Base-by-base conservation (phyloP, 2,888 invertebrate species). In the Corbicula japonica region DNA sequence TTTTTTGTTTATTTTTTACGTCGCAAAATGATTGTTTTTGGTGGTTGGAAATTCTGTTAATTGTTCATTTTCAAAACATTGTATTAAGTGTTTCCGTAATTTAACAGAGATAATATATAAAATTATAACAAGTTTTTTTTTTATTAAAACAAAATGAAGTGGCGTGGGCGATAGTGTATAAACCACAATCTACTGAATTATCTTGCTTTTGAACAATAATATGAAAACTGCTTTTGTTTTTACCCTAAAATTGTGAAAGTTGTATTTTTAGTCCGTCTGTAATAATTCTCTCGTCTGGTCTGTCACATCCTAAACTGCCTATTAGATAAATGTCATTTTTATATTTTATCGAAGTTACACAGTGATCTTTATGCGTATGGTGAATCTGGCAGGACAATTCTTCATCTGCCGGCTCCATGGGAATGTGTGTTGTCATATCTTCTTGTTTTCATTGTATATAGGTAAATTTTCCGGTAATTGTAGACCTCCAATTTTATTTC, bases 231-330 rank as follows among this genome's bases (percentile, higher is more conserved):
- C 15, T 41, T 41, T 41, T 41, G 10, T 41, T 41, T 41, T 41
- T 41, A 41, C 41, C 41, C 10, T 41, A 41, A 41, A 41, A 12
- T 41, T 41, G 41, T 15, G 41, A 41, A 41, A 41, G 41, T 41
- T 41, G n/a, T n/a, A n/a, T 41, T 41, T 41, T 41, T 41, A 41
- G 18, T 12, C 41, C 41, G 41, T 41, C 41, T 41, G 41, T 10
- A 12, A 41, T 41, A 12, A 41, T 41, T 41, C 41, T 41, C 10
- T 41, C 41, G 18, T 41, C 15, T 41, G 41, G 41, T 41, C 41
- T 41, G 41, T 41, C 41, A 41, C 41, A 41, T 41, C 41, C 41
- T 41, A 41, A 41, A 41, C 41, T 41, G 41, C 15, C 41, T 41
- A 41, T 41, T 10, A 18, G 41, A 18, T 41, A 41, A 41, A 18